Base-by-base conservation (phyloP, 1,140 invertebrate genomes). In the Chlorops oryzae region DNA sequence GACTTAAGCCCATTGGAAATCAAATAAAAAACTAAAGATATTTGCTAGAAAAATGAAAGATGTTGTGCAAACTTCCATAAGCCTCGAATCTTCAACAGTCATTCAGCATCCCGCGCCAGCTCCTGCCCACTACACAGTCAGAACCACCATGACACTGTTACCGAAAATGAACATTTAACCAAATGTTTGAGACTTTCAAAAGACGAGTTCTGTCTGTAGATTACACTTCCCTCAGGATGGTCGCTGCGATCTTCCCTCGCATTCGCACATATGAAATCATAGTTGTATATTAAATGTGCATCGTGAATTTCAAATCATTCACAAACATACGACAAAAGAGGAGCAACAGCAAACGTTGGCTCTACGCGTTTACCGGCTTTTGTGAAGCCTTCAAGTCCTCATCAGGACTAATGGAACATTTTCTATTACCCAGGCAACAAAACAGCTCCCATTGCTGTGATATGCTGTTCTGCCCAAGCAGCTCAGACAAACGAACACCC, bases 351-450 rank as follows among this genome's bases (percentile, higher is more conserved):
- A 32, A 32, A 32, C 28, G 43, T 45, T 45, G 43, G 18, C 24
- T 34, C 28, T 9, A 32, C 15, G 9, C 43, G 43, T 32, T 45
- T 24, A 15, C 25, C 25, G 17, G 43, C 15, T 24, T 45, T 27
- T 27, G 24, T 15, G 5, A 20, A 22, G 24, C 25, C 27, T 35
- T 37, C 15, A 27, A 47, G 21, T 47, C 28, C 53, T 56, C 61
- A 62, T 66, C 59, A 66, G 57, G 58, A 62, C 63, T 64, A 66
- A 66, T 66, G 64, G 63, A 64, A 66, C 61, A 63, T 63, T 65
- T 65, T 58, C 57, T 58, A 55, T 60, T 55, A 62, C 58, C 53
- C 56, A 59, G 58, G 37, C 47, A 38, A 41, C 18, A 50, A 39
- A 28, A 52, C 45, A 41, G 41, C 32, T 35, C 51, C n/a, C n/a